A percentile compares a stretch with the other conserved stretches of the same genome.
These are phyloP conservation scores for Cryptocephalus primarius DNA, from an alignment of 2,888 invertebrate species.

Conservation along the genomic window DNA sequence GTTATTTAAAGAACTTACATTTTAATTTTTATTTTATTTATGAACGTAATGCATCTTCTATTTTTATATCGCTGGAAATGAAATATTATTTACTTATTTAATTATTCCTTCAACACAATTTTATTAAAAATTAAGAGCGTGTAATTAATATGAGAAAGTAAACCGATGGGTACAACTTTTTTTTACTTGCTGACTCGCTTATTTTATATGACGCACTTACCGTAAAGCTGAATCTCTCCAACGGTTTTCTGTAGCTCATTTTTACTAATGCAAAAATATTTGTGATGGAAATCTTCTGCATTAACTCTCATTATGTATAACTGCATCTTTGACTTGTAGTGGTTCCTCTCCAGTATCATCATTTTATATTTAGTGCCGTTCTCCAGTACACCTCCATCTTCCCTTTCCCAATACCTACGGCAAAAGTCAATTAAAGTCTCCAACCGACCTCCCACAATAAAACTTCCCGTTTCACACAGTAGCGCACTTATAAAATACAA, in stretches of 20 bases:
- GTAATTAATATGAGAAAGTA: no score
- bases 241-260: conserved; percentile 73
- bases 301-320: conserved; percentile 62
- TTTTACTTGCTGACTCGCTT: not conserved
- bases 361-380: conserved; percentile 53
- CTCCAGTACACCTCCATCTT: conserved; percentile 65
- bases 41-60: no score
- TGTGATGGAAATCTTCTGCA: conserved; percentile 54
- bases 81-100: no score
- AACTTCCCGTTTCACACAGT: no score
- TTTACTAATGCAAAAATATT: conserved; percentile 74
- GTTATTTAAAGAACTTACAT: no score
- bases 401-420: conserved; percentile 72
- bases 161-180: no score
- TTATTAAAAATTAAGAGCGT: no score
- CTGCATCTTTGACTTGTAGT: conserved; percentile 63
- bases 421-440: conserved; percentile 30
- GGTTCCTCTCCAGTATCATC: conserved; percentile 42
- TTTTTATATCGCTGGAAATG: no score
- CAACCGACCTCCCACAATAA: no score
- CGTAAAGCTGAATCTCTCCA: conserved; percentile 58
- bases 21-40: no score
- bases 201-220: conserved; percentile 34
- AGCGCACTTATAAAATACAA: no score
- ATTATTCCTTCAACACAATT: no score